These are phyloP conservation scores for Pheosia tremula DNA, from an alignment of 2,888 invertebrate species.

Conservation along the genomic window DNA sequence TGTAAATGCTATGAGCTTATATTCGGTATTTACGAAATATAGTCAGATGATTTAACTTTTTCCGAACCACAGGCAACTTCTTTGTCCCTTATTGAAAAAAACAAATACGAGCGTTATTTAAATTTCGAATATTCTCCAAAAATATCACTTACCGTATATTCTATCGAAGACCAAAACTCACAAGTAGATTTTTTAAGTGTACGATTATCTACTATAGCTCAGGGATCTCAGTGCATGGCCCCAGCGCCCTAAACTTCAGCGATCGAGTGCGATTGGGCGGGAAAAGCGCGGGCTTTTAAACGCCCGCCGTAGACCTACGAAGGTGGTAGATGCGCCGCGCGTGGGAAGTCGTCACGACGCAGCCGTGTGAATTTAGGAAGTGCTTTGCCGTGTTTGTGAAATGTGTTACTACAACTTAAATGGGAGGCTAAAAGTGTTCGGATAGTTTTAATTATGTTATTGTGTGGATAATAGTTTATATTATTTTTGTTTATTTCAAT, in stretches of 20 bases:
- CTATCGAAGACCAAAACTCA: not conserved
- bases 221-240: conserved; percentile 45
- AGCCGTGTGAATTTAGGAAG: conserved; percentile 16
- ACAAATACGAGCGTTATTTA: not conserved
- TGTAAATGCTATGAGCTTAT: too few relatives aligned
- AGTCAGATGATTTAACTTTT: too few relatives aligned
- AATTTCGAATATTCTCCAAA: not conserved
- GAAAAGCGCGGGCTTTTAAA: conserved; percentile 71
- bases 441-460: not conserved
- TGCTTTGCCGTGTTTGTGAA: conserved; percentile 5
- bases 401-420: conserved; percentile 4
- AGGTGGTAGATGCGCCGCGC: conserved; percentile 38
- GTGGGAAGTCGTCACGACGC: conserved; percentile 57
- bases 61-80: too few relatives aligned
- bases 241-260: conserved; percentile 43
- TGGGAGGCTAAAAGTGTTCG: not conserved
- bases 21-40: too few relatives aligned
- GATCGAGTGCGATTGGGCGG: conserved; percentile 70
- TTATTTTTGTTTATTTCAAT: too few relatives aligned
- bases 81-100: too few relatives aligned
- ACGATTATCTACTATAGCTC: not conserved
- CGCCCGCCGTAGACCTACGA: conserved; percentile 56
- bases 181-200: not conserved
- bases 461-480: too few relatives aligned
- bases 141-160: conserved; percentile 1